These are phyloP conservation scores for Sycophila sp. DNA, from an alignment of 1,140 invertebrate species.

Conservation along the genomic window DNA sequence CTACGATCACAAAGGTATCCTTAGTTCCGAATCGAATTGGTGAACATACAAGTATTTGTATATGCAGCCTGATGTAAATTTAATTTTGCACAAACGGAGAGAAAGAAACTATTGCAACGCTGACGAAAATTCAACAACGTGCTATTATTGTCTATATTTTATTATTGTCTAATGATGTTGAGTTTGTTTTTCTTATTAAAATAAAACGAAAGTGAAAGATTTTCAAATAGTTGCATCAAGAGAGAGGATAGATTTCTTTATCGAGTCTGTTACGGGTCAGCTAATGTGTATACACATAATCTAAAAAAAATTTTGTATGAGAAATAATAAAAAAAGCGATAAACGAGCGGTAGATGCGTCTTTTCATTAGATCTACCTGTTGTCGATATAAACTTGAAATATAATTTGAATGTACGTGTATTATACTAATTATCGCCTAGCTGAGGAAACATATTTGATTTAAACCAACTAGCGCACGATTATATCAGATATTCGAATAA, in stretches of 20 bases:
- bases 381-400: conserved; percentile 57
- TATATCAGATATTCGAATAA: conserved; percentile 57
- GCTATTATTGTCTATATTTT: conserved; percentile 21
- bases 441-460: conserved; percentile 49
- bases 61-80: conserved; percentile 19
- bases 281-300: conserved; percentile 39
- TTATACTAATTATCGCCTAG: conserved; percentile 58
- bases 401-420: conserved; percentile 59
- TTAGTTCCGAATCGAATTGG: conserved; percentile 29
- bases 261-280: conserved; percentile 27
- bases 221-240: conserved; percentile 20
- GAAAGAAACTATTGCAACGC: background rate
- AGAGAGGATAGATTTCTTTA: conserved; percentile 13
- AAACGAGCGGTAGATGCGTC: conserved; percentile 32
- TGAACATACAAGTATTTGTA: conserved; percentile 23
- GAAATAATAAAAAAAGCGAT: conserved; percentile 36
- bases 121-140: conserved; percentile 24
- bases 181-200: conserved; percentile 27
- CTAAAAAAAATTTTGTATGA: conserved; percentile 51
- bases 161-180: background rate
- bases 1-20: conserved; percentile 48
- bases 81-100: conserved; percentile 28
- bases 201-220: conserved; percentile 1
- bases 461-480: conserved; percentile 56
- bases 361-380: conserved; percentile 56